Evolutionary conservation across 2,888 invertebrate species (phyloP), one percentile per base, ranked within the genome.

Genomic region (Creontiades dilutus): DNA sequence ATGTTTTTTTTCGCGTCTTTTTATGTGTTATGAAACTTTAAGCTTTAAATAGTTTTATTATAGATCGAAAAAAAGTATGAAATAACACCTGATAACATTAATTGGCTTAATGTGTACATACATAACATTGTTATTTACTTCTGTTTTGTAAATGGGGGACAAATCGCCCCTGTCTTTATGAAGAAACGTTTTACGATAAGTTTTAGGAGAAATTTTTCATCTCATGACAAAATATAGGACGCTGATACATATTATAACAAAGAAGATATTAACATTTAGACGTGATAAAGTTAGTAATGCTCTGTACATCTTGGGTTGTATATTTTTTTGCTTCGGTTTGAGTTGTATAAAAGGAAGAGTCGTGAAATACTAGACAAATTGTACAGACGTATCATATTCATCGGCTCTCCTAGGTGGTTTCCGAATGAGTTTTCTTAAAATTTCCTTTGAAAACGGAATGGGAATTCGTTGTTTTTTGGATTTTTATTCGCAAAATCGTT

Each of bases 111-210:
- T 47, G 23, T 85, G 87, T 90, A 87, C 90, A 90, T 90, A 90
- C 87, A 61, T 90, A 90, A 90, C 90, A 90, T 28, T 81, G 87
- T 90, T 90, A 90, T 90, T 90, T 87, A 90, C 86, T 61, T 27
- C 52, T 46, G 48, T 28, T 81, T 16, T n/a, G 57, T 57, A 57
- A 16, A n/a, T 68, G 46, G 75, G 76, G 9, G 13, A 37, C 1
- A 19, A 81, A 81, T 16, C 81, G 19, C 47, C 37, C 47, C 81
- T n/a, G n/a, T 48, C 81, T 1, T 82, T 19, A 82, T 19, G 23
- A n/a, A n/a, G 80, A 80, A 37, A 80, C 46, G 46, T n/a, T 47
- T 81, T 52, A 82, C 48, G 27, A 27, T 82, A 82, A 52, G 19
- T 48, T 81, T 28, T 27, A 80, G 48, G 80, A 46, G 82, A 82